A percentile compares a stretch with the other conserved stretches of the same genome.
Evolutionary conservation across 2,888 invertebrate species (phyloP).

Genomic region (Aromia moschata): DNA sequence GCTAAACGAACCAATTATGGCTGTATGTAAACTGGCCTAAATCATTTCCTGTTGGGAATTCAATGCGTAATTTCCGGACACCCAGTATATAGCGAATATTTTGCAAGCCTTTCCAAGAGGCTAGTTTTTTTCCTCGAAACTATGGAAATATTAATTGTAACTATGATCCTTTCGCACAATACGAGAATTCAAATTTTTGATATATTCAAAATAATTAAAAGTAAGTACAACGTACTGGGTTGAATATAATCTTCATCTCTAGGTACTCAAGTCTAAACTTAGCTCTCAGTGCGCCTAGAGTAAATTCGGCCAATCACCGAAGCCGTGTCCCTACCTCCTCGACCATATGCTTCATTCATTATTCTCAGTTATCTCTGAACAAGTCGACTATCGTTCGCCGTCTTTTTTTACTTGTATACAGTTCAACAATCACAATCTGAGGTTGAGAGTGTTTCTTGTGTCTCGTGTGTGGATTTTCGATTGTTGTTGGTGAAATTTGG

Average conservation of each 20-base stretch:
- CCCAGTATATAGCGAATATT: no score
- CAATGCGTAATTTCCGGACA: no score
- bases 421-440: constrained; percentile 46
- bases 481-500: constrained; percentile 29
- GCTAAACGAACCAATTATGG: no score
- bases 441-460: constrained; percentile 41
- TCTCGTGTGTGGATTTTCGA: constrained; percentile 48
- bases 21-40: no score
- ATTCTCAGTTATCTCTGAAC: constrained; percentile 53
- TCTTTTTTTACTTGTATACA: constrained; percentile 50
- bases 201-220: no score
- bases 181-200: no score
- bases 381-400: constrained; percentile 45
- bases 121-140: no score
- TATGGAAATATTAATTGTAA: no score
- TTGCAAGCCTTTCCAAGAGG: no score
- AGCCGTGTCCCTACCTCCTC: constrained; percentile 33
- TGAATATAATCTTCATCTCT: no score
- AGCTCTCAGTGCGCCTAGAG: constrained; percentile 16
- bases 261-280: constrained; percentile 15
- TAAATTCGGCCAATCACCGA: constrained; percentile 29
- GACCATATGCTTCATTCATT: constrained; percentile 53
- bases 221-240: not conserved
- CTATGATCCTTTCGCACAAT: no score
- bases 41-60: no score